These are phyloP conservation scores for Mus caroli DNA, from an alignment of 2,797 vertebrate genomes.

Conservation along the genomic window DNA sequence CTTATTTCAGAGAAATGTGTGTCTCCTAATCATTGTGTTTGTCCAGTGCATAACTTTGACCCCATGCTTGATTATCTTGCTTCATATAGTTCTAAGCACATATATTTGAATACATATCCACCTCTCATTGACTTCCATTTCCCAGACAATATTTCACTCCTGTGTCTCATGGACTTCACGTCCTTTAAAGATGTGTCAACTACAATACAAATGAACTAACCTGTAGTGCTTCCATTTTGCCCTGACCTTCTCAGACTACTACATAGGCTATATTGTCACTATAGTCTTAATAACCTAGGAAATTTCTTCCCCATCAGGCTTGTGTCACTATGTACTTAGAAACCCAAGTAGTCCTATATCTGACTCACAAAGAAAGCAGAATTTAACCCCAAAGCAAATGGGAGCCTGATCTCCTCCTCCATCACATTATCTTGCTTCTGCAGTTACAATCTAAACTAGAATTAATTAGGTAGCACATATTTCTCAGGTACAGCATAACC, in stretches of 20 bases:
- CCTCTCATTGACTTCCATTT: background rate
- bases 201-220: background rate
- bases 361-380: constrained; percentile 67
- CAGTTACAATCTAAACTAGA: constrained; percentile 61
- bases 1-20: constrained; percentile 57
- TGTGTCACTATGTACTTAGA: constrained; percentile 24
- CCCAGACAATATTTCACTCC: background rate
- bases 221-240: background rate
- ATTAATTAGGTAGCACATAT: constrained; percentile 83
- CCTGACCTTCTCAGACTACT: background rate
- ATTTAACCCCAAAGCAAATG: constrained; percentile 53
- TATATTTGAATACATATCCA: background rate
- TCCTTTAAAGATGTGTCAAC: background rate
- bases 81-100: background rate
- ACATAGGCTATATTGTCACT: background rate
- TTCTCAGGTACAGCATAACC: constrained; percentile 84
- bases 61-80: background rate
- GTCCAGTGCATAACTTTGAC: background rate
- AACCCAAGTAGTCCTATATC: constrained; percentile 6
- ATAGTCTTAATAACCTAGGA: background rate
- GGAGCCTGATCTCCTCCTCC: constrained; percentile 54
- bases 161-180: background rate
- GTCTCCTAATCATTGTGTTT: constrained; percentile 38
- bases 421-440: constrained; percentile 67
- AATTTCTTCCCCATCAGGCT: background rate